Base-by-base conservation (phyloP, 2,113 vertebrate genomes). In the Muscicapa adusta region DNA sequence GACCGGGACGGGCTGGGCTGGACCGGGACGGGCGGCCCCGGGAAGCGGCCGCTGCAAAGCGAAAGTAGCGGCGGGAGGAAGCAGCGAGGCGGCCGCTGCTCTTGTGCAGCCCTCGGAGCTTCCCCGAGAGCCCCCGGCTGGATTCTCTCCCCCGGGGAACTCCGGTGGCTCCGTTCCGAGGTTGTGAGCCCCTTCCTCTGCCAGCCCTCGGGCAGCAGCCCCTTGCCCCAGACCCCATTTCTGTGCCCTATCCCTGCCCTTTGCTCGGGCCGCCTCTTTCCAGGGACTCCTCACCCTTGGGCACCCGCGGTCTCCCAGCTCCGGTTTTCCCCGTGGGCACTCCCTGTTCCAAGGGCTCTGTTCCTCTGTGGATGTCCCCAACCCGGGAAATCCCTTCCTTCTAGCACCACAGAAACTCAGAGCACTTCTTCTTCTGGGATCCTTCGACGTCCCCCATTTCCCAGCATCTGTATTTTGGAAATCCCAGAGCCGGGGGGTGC, bases 11-110 rank as follows among this genome's bases (percentile, higher is more conserved):
- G 34, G 20, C 14, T 5, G 67, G 67, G 48, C 31, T 22, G 42
- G 6, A 23, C 26, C 26, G 48, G 36, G 53, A 25, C 65, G n/a
- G 79, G 76, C 15, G 60, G 43, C 22, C 7, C 57, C 42, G 72
- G 45, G 60, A 47, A 87, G 70, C 40, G 50, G n/a, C 56, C 8
- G 71, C 56, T 38, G 74, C 24, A 77, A 96, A 94, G 75, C 10
- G 93, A 91, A 93, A 89, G 93, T 57, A 70, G 60, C 25, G 58
- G 45, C n/a, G 58, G 31, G 57, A 51, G 77, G 62, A 62, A 73
- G 60, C 75, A 10, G 70, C 42, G 76, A 36, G 53, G 65, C 29
- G 13, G 76, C n/a, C 43, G 71, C 86, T 58, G 4, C 20, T n/a
- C 29, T 22, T 10, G 68, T 42, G 57, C 47, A 47, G 70, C 43